These are phyloP conservation scores for Caenorhabditis sp. DNA, from an alignment of 2,888 invertebrate genomes.

Conservation along the genomic window DNA sequence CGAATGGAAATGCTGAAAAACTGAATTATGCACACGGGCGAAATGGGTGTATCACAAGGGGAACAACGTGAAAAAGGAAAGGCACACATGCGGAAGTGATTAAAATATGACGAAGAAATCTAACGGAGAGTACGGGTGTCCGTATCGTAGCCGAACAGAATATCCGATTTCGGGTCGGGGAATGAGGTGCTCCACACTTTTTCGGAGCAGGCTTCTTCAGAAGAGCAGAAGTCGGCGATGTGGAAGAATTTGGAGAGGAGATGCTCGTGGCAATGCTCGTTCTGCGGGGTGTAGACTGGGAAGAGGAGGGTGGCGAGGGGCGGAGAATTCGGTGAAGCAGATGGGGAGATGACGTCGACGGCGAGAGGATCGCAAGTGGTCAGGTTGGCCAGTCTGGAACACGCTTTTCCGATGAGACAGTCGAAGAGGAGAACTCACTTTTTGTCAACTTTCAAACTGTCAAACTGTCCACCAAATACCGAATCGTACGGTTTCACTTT, in stretches of 20 bases:
- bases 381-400: slow-evolving; percentile 21
- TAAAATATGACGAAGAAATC: neutral
- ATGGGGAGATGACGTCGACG: slow-evolving; percentile 26
- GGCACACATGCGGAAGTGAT: neutral
- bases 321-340: neutral
- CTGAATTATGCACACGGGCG: slow-evolving; percentile 14
- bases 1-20: slow-evolving; percentile 7
- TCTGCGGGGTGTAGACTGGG: slow-evolving; percentile 48
- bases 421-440: slow-evolving; percentile 15
- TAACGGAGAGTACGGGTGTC: slow-evolving; percentile 2
- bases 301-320: slow-evolving; percentile 41
- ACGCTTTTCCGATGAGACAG: neutral
- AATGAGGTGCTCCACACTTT: slow-evolving; percentile 63
- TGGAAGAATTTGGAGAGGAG: slow-evolving; percentile 45
- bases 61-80: neutral
- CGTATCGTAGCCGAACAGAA: slow-evolving; percentile 48
- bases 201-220: slow-evolving; percentile 43
- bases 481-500: slow-evolving; percentile 73
- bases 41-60: slow-evolving; percentile 11
- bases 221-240: slow-evolving; percentile 56
- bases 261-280: slow-evolving; percentile 31
- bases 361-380: slow-evolving; percentile 9
- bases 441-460: slow-evolving; percentile 30
- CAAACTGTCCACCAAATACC: slow-evolving; percentile 64
- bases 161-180: slow-evolving; percentile 71